Evolutionary conservation across 2,888 invertebrate genomes (phyloP).

Genomic region (Stenotaenia linearis): DNA sequence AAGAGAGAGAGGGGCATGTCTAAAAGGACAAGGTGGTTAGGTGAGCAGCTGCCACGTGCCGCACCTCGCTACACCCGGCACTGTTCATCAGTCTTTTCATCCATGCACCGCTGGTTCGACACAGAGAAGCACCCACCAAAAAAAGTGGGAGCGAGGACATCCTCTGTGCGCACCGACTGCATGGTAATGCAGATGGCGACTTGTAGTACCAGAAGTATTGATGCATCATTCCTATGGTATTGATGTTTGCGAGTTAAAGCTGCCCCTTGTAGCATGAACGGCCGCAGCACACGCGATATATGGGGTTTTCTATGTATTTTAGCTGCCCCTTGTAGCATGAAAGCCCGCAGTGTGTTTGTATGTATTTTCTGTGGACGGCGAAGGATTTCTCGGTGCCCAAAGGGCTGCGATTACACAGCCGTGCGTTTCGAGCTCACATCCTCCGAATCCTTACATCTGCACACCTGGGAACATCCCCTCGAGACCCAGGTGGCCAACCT

Average conservation of each 20-base stretch:
- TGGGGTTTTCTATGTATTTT: too few species aligned
- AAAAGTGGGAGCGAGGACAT: background rate
- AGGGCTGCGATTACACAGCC: background rate
- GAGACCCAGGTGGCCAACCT: conserved; percentile 11
- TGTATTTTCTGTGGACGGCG: too few species aligned
- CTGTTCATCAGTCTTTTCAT: conserved; percentile 15
- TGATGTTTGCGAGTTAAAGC: too few species aligned
- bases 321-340: too few species aligned
- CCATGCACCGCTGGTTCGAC: conserved; percentile 10
- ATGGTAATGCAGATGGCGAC: conserved; percentile 2
- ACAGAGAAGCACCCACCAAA: background rate
- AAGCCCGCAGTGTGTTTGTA: too few species aligned
- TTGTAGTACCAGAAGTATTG: background rate
- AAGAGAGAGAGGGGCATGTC: conserved; percentile 18
- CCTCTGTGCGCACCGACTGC: background rate
- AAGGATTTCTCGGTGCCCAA: background rate
- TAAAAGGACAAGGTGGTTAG: conserved; percentile 22
- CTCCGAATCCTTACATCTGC: background rate
- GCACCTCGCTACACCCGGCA: conserved; percentile 16
- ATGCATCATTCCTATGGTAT: background rate
- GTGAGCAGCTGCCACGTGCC: conserved; percentile 26
- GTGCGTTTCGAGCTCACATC: conserved; percentile 2
- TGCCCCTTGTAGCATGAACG: too few species aligned
- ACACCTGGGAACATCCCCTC: conserved; percentile 2
- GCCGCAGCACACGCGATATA: too few species aligned